Conservation (phyloP, 1,140 invertebrate genomes). For the Cotesia vestalis region DNA sequence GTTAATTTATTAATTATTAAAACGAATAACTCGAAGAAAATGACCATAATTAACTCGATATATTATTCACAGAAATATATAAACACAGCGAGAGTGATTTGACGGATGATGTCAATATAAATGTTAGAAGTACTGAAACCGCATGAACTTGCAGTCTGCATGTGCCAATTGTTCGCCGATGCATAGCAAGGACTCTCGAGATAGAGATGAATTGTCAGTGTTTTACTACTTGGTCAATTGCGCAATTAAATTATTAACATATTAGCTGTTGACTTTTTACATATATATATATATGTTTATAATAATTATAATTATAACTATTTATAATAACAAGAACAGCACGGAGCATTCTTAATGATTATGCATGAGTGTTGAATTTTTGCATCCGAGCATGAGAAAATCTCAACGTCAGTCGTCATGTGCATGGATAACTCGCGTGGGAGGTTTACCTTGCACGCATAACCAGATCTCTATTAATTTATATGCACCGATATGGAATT, state of each 20-base stretch:
- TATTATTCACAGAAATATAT: too few relatives aligned
- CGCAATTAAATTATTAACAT: conserved; percentile 36
- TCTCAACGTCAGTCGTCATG: conserved; percentile 15
- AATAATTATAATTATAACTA: neutral
- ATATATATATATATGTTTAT: neutral
- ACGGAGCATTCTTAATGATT: neutral
- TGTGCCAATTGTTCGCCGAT: conserved; percentile 27
- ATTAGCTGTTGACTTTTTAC: neutral
- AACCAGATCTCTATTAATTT: conserved; percentile 35
- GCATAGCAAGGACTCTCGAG: conserved; percentile 27
- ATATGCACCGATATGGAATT: conserved; percentile 30
- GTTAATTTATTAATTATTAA: too few relatives aligned
- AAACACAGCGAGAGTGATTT: too few relatives aligned
- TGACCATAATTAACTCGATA: too few relatives aligned
- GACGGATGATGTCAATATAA: too few relatives aligned
- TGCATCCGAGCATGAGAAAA: conserved; percentile 3
- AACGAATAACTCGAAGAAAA: too few relatives aligned
- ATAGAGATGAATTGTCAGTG: conserved; percentile 18
- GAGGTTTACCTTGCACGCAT: conserved; percentile 39
- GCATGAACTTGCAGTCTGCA: too few relatives aligned
- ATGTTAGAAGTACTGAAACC: too few relatives aligned
- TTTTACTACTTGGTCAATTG: conserved; percentile 21
- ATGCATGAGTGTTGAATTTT: neutral
- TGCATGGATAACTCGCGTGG: conserved; percentile 35
- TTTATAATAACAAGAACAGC: neutral